phyloP scores from a whole-genome alignment of 2,888 invertebrate genomes.

The Emmelina monodactyla region DNA sequence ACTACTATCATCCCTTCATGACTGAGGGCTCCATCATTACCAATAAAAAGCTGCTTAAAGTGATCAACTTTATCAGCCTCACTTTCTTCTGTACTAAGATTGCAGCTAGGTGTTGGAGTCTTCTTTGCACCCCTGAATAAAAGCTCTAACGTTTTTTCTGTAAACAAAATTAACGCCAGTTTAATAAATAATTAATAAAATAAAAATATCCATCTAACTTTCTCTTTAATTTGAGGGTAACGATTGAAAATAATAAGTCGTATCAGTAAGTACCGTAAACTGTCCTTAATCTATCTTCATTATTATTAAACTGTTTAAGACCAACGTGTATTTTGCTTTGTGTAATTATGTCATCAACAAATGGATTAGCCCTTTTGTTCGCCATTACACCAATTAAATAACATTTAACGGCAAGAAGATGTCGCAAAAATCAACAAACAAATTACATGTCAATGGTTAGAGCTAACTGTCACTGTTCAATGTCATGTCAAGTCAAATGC shows the following conservation, averaged over 20 bases:
- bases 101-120: neutral
- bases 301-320: conserved; percentile 49
- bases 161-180: too few species aligned
- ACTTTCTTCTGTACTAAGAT: neutral
- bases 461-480: too few species aligned
- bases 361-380: conserved; percentile 48
- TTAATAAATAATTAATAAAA: too few species aligned
- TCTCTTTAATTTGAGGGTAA: too few species aligned
- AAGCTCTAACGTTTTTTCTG: neutral
- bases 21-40: neutral
- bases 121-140: neutral
- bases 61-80: neutral
- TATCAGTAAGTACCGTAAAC: conserved; percentile 38
- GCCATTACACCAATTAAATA: neutral
- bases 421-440: too few species aligned
- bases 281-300: conserved; percentile 41
- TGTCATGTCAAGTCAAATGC: too few species aligned
- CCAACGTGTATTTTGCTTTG: conserved; percentile 53
- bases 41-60: neutral
- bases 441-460: too few species aligned
- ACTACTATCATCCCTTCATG: neutral
- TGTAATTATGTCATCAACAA: conserved; percentile 41
- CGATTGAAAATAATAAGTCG: too few species aligned
- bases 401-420: neutral
- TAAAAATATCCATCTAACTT: too few species aligned